Conservation (phyloP, 2,797 vertebrate genomes). For the Spondyliosoma cantharus region DNA sequence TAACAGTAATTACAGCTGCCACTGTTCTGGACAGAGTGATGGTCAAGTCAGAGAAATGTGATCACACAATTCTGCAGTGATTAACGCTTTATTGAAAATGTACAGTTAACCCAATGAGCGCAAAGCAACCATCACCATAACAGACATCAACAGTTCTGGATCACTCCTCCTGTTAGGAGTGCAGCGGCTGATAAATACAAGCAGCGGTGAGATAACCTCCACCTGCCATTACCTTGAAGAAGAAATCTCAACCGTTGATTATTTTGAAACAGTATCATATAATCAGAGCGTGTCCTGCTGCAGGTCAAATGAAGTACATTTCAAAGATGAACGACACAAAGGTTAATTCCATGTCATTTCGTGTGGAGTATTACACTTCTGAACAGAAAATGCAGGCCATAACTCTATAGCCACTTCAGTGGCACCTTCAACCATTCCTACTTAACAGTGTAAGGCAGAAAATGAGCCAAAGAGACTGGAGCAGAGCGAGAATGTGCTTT, state of each 20-base stretch:
- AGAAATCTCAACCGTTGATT: slow-evolving; percentile 39
- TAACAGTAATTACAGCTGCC: slow-evolving; percentile 58
- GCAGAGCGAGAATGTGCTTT: slow-evolving; percentile 81
- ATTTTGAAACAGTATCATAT: slow-evolving; percentile 44
- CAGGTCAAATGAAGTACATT: slow-evolving; percentile 66
- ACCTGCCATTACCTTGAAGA: slow-evolving; percentile 35
- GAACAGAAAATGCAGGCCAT: slow-evolving; percentile 70
- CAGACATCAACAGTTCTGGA: slow-evolving; percentile 10
- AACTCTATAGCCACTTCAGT: slow-evolving; percentile 75
- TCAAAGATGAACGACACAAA: slow-evolving; percentile 54
- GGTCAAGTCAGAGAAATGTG: slow-evolving; percentile 47
- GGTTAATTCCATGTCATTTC: slow-evolving; percentile 69
- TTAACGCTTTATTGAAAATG: slow-evolving; percentile 69
- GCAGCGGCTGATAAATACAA: slow-evolving; percentile 26
- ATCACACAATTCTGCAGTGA: slow-evolving; percentile 42
- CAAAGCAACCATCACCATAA: slow-evolving; percentile 26
- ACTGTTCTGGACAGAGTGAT: slow-evolving; percentile 27
- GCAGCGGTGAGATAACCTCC: slow-evolving; percentile 30
- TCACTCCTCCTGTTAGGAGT: not conserved
- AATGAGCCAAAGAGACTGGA: slow-evolving; percentile 79
- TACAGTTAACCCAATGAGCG: slow-evolving; percentile 38
- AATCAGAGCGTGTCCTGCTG: slow-evolving; percentile 36
- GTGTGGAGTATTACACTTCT: slow-evolving; percentile 54
- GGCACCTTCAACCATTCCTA: slow-evolving; percentile 74
- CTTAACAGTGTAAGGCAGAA: slow-evolving; percentile 76